Conservation (phyloP, 1,140 invertebrate genomes). For the Centruroides vittatus region DNA sequence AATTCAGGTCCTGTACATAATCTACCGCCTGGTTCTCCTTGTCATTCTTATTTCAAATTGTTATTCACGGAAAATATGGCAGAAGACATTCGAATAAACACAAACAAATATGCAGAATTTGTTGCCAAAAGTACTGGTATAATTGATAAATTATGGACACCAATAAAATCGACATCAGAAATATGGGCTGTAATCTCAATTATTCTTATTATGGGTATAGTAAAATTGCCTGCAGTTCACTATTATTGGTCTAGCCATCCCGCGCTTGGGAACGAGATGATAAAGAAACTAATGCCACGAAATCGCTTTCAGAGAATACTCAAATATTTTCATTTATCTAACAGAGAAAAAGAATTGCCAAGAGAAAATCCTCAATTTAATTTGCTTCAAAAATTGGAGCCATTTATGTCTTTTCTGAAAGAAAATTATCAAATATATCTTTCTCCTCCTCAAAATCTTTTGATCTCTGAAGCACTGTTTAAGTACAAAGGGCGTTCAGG, state of each 20-base stretch:
- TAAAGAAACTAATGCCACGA: neutral
- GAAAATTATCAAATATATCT: neutral
- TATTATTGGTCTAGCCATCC: neutral
- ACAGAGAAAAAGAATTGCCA: neutral
- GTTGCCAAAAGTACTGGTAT: neutral
- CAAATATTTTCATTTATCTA: neutral
- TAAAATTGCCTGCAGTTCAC: neutral
- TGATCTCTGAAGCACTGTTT: neutral
- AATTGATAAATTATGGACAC: neutral
- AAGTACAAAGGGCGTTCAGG: neutral
- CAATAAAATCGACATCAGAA: neutral
- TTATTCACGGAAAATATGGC: neutral
- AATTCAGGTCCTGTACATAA: too few species aligned
- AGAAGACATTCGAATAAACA: neutral
- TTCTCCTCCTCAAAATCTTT: neutral
- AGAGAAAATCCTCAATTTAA: neutral
- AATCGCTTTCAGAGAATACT: neutral
- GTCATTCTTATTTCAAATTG: neutral
- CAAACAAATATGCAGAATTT: conserved; percentile 4
- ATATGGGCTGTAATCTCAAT: neutral
- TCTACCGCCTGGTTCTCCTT: too few species aligned
- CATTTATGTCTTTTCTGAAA: neutral
- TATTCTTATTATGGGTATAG: neutral
- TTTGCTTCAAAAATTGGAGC: neutral
- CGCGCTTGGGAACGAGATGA: neutral